Base-by-base conservation (phyloP, 2,113 vertebrate genomes). In the Seriola quinqueradiata region DNA sequence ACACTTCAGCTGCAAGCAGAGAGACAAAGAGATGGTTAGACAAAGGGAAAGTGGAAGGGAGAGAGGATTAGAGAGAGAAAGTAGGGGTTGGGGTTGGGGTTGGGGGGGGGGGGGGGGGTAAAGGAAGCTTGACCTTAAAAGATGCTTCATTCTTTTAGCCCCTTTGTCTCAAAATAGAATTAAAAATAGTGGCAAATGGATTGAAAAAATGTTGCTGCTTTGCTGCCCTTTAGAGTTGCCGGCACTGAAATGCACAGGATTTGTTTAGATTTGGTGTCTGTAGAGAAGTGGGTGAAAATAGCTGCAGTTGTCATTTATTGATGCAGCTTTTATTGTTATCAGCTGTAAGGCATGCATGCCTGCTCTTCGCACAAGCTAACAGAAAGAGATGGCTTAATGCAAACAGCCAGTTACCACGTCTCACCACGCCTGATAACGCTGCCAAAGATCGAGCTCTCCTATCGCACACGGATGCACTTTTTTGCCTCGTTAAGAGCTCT, bases 1-100 rank as follows among this genome's bases (percentile, higher is more conserved):
- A 91, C 91, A 91, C 93, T 95, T 93, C 81, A 91, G 90, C 86
- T 86, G 89, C 40, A 23, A 92, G 86, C 58, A n/a, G 72, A 79
- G 77, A 85, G 85, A 93, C 84, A 91, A 89, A 92, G 87, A 90
- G 90, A 88, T 83, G 85, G 74, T 90, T 89, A 84, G 87, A 92
- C 90, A 89, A 88, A 92, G 79, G 60, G 86, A 92, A 90, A 90
- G 92, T 89, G 84, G 74, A 87, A 92, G 82, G 85, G 40, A 90
- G 70, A 67, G 79, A 70, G 84, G 87, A 89, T 88, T 82, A 87
- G 77, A 77, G 63, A 79, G 67, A 85, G 78, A 23, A 14, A 44
- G 25, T 38, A 7, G 21, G n/a, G 70, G 75, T 54, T 73, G 52
- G 70, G 46, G 48, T 48, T 16, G 13, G 1, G 48, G 21, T 10